Evolutionary conservation across 2,888 invertebrate species (phyloP).

Genomic region (Thecophora atra): DNA sequence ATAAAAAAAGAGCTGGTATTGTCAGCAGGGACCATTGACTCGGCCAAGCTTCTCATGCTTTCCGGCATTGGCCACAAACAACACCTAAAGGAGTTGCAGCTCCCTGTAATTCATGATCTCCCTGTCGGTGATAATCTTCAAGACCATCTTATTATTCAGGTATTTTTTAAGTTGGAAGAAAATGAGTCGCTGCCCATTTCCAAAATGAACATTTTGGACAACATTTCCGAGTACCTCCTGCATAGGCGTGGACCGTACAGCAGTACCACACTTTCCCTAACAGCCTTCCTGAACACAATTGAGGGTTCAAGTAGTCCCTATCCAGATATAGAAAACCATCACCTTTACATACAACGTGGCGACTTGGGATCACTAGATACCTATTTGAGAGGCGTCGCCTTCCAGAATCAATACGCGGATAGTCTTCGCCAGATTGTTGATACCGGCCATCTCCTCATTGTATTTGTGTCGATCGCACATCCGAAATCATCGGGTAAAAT

Average conservation of each 20-base stretch:
- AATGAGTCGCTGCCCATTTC: constrained; percentile 30
- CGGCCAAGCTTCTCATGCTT: constrained; percentile 51
- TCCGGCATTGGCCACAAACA: constrained; percentile 51
- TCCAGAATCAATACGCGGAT: constrained; percentile 32
- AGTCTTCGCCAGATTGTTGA: constrained; percentile 14
- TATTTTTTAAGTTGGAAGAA: constrained; percentile 58
- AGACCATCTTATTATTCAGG: constrained; percentile 74
- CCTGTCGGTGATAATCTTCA: constrained; percentile 77
- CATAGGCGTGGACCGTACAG: constrained; percentile 43
- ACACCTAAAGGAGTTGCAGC: constrained; percentile 43
- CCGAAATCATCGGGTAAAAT: constrained; percentile 69
- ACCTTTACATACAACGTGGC: constrained; percentile 55
- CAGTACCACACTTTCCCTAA: constrained; percentile 60
- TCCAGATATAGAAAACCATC: constrained; percentile 68
- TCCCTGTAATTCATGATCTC: constrained; percentile 48
- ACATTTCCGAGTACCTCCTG: constrained; percentile 63
- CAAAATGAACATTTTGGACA: constrained; percentile 40
- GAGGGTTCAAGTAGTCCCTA: constrained; percentile 60
- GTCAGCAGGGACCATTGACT: constrained; percentile 62
- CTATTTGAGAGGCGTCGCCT: constrained; percentile 39
- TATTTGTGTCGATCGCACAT: constrained; percentile 64
- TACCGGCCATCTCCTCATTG: constrained; percentile 57
- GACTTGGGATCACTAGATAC: constrained; percentile 52
- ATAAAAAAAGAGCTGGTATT: constrained; percentile 49
- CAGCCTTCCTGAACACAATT: constrained; percentile 69